Evolutionary conservation across 2,888 invertebrate genomes (phyloP), one percentile per base, ranked within the genome.

Genomic region (Polia nebulosa): DNA sequence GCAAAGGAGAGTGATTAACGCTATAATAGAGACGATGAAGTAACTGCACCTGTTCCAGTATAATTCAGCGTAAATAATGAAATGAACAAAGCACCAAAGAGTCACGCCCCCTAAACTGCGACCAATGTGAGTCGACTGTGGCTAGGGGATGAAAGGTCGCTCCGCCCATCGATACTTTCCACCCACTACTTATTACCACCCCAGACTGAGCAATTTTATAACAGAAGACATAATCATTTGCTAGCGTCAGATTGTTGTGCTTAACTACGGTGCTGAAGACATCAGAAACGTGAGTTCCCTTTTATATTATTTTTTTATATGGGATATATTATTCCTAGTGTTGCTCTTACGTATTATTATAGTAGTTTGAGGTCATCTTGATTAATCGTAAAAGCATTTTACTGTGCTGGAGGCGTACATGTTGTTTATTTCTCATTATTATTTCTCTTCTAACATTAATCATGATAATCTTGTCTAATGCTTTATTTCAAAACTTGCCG

Each of bases 81-180:
- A 72, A 72, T 56, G 70, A 68, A 64, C 39, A 71, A 78, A 70
- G 62, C 45, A 60, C 32, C 44, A 68, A 53, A 39, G 56, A 49
- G 80, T 55, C 82, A 89, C 92, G 91, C 90, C 88, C 79, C 69
- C 80, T 66, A 56, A 58, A 32, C 45, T 70, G 71, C 80, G 74
- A 71, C 93, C 92, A 92, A 92, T 91, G 76, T n/a, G 76, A 59
- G 75, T 77, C 60, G 52, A 52, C 49, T 69, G 58, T 60, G 70
- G 60, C 44, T 64, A 81, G 85, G 86, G 90, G 86, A 83, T 86
- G 80, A 79, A 80, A 73, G 67, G 22, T 82, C 64, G 90, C 89
- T 81, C 91, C 92, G 91, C 91, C 92, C 82, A 74, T 76, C 39
- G 36, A 57, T 69, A 65, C n/a, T n/a, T n/a, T 52, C 87, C 86